A percentile compares a stretch with the other conserved stretches of the same genome.
Evolutionary conservation across 2,888 invertebrate genomes (phyloP).

Genomic region (Scaptomyza reducta): DNA sequence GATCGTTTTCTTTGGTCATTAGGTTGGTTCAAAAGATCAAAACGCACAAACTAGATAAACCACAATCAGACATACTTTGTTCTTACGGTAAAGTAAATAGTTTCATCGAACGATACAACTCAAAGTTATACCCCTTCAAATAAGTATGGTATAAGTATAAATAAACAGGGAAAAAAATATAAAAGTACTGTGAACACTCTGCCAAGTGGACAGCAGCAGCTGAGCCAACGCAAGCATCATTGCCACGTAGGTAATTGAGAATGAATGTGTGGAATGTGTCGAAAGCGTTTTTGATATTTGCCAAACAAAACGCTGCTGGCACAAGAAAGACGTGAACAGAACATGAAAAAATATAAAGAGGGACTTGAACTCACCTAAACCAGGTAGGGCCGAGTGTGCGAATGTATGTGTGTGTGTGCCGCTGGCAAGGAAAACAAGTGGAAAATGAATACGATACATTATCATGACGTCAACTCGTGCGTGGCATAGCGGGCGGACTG

Average conservation of each 20-base stretch:
- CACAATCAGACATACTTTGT: too few relatives aligned
- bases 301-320: conserved; percentile 66
- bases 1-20: neutral
- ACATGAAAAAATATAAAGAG: conserved; percentile 6
- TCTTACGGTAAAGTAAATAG: too few relatives aligned
- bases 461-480: conserved; percentile 79
- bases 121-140: neutral
- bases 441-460: conserved; percentile 80
- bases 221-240: conserved; percentile 10
- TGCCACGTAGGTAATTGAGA: conserved; percentile 76
- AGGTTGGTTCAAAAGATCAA: neutral
- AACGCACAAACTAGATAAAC: neutral
- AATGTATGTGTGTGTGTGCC: conserved; percentile 10
- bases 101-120: neutral
- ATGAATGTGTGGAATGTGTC: conserved; percentile 79
- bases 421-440: conserved; percentile 75
- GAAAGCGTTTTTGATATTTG: conserved; percentile 76
- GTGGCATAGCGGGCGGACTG: conserved; percentile 40
- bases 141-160: conserved; percentile 4
- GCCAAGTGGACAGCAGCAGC: conserved; percentile 21
- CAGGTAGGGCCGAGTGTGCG: neutral
- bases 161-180: neutral
- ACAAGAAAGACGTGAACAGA: conserved; percentile 31
- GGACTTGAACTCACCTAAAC: conserved; percentile 2
- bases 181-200: conserved; percentile 21